These are phyloP conservation scores for Fopius arisanus DNA, from an alignment of 1,140 invertebrate species.

Conservation along the genomic window DNA sequence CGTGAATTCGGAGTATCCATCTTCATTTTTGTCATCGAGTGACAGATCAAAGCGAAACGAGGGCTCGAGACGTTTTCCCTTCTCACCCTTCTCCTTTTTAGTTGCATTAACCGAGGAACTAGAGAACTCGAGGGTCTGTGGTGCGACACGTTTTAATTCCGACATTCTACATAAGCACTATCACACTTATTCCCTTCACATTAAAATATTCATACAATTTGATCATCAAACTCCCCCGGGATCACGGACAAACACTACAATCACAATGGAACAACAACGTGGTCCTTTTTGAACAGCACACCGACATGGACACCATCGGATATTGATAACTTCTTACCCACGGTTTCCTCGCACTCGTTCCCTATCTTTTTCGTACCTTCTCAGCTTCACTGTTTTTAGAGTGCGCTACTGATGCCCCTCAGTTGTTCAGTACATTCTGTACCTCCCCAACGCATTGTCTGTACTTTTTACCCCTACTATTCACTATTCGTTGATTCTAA, in stretches of 20 bases:
- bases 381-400: constrained; percentile 59
- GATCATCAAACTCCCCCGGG: too few species aligned
- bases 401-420: constrained; percentile 45
- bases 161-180: constrained; percentile 58
- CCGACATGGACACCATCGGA: constrained; percentile 44
- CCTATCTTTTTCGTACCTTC: constrained; percentile 40
- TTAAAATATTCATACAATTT: too few species aligned
- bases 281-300: constrained; percentile 51
- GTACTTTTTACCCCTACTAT: too few species aligned
- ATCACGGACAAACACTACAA: constrained; percentile 1
- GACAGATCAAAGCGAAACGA: constrained; percentile 69
- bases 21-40: constrained; percentile 71
- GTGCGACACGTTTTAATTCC: constrained; percentile 66
- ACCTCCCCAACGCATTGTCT: too few species aligned
- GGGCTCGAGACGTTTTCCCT: constrained; percentile 62
- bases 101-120: constrained; percentile 55
- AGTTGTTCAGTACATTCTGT: too few species aligned
- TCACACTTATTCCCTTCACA: not conserved
- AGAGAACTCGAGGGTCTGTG: constrained; percentile 60
- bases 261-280: constrained; percentile 45
- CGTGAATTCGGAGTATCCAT: constrained; percentile 72
- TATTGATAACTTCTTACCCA: not conserved
- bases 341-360: not conserved
- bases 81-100: constrained; percentile 62
- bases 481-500: too few species aligned